Conservation (phyloP, 1,140 invertebrate species). For the Brachystomella parvula region DNA sequence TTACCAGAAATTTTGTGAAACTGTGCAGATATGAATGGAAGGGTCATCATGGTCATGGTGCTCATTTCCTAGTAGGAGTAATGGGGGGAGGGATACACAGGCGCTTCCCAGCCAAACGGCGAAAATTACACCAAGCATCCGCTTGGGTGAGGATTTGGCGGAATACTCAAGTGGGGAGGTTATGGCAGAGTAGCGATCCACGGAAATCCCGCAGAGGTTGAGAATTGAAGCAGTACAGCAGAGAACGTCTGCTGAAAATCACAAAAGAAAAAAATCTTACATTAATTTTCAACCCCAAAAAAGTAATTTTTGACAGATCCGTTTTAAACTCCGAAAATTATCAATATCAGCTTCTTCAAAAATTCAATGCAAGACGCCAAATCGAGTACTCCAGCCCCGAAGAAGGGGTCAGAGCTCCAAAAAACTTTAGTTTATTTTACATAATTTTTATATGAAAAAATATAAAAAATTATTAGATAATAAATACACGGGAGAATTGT, state of each 20-base stretch:
- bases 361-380: background rate
- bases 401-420: background rate
- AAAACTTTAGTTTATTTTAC: background rate
- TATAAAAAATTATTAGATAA: too few relatives aligned
- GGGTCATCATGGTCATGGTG: constrained; percentile 53
- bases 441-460: background rate
- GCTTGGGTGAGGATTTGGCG: constrained; percentile 70
- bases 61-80: constrained; percentile 80
- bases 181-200: constrained; percentile 84
- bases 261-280: background rate
- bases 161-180: constrained; percentile 84
- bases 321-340: background rate
- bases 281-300: background rate
- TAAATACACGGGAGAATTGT: too few relatives aligned
- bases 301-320: background rate
- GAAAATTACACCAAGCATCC: constrained; percentile 75
- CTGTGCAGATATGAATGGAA: constrained; percentile 51
- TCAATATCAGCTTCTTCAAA: background rate
- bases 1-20: constrained; percentile 71
- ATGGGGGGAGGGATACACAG: constrained; percentile 77
- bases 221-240: constrained; percentile 83
- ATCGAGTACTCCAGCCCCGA: background rate
- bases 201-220: constrained; percentile 87
- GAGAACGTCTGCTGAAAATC: constrained; percentile 61
- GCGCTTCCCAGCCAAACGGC: constrained; percentile 81